Evolutionary conservation across 1,140 invertebrate species (phyloP), one percentile per base, ranked within the genome.

Genomic region (Orchestia grillus): DNA sequence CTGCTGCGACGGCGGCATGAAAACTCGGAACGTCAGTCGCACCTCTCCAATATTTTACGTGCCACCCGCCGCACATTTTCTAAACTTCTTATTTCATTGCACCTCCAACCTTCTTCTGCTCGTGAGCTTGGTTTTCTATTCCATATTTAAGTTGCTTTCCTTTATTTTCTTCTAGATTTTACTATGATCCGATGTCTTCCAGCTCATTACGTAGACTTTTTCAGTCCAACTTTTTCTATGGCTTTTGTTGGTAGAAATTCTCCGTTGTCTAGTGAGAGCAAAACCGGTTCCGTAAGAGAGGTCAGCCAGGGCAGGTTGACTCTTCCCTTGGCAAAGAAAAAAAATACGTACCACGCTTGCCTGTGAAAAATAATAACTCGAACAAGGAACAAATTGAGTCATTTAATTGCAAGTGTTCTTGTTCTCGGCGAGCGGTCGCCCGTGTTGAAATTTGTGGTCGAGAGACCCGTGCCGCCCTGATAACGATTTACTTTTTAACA

Each of bases 221-320:
- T 94, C 44, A n/a, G 4, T 8, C 36, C 6, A 47, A 16, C 36
- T 45, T 94, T 94, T 45, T 94, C 92, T 94, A 94, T 94, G 92
- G 92, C 92, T 94, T 45, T 94, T 94, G 92, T 94, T 94, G 92
- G 92, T 45, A 94, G 92, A 94, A 94, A 94, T 45, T 94, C 92
- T 94, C 92, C 92, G 92, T 94, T 94, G 92, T 94, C 92, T 94
- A 94, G 92, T 94, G 92, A 94, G 92, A 94, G 92, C 92, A 94
- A 94, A 94, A 94, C 92, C 92, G 92, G 92, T 94, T 94, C 92
- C 92, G 41, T 44, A 47, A 94, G 92, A 94, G 92, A 94, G 92
- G 92, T 94, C 92, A 94, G 92, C 43, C 92, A 94, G 92, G 92
- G 92, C 92, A 94, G 92, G 92, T 94, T 94, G 92, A 94, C 92